Evolutionary conservation across 2,113 vertebrate species (phyloP).

Genomic region (Ifrita kowaldi): DNA sequence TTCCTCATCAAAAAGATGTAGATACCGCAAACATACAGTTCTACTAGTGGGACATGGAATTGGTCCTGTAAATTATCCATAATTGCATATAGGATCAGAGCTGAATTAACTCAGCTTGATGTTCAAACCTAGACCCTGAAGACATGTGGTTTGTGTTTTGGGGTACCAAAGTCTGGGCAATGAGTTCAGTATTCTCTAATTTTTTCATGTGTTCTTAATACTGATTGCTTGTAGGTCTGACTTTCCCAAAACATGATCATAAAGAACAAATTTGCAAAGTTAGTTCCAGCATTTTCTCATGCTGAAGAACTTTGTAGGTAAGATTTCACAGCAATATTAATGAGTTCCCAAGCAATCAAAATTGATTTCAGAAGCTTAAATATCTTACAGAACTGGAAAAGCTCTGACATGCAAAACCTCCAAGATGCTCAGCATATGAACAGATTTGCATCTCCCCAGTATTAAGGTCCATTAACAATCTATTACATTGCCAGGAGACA

Average conservation of each 20-base stretch:
- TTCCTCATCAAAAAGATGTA: not conserved
- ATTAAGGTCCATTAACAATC: not conserved
- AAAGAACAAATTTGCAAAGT: not conserved
- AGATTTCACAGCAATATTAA: not conserved
- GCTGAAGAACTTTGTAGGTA: not conserved
- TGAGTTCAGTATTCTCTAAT: not conserved
- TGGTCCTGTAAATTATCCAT: not conserved
- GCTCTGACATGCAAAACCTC: not conserved
- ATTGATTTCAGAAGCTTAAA: not conserved
- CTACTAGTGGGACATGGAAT: not conserved
- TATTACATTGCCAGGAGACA: not conserved
- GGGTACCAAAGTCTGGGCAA: not conserved
- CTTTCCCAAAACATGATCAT: not conserved
- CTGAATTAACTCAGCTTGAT: constrained; percentile 22
- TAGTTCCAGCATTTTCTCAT: not conserved
- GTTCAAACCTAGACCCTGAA: not conserved
- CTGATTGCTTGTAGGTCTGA: not conserved
- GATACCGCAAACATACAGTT: not conserved
- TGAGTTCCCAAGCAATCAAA: not conserved
- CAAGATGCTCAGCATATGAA: not conserved
- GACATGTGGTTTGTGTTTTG: constrained; percentile 19
- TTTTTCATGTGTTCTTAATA: not conserved
- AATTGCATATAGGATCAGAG: not conserved
- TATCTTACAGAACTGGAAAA: not conserved
- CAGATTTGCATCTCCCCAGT: not conserved